Evolutionary conservation across 1,140 invertebrate genomes (phyloP).

Genomic region (Anoplolepis gracilipes): DNA sequence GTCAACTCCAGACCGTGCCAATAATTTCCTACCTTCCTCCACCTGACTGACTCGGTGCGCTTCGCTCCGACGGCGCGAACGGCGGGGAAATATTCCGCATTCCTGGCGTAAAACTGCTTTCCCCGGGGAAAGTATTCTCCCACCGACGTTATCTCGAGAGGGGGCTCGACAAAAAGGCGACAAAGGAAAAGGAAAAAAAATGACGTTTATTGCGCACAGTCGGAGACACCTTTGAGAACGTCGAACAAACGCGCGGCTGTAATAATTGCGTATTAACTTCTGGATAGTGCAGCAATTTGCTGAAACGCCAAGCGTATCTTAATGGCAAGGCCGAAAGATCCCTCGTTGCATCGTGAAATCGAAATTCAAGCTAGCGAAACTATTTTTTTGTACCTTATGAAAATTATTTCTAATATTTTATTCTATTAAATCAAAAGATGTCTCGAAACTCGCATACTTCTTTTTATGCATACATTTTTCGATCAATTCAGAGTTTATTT

Average conservation of each 20-base stretch:
- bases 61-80: constrained; percentile 29
- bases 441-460: not conserved
- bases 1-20: constrained; percentile 77
- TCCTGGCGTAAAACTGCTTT: not conserved
- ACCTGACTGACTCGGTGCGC: constrained; percentile 50
- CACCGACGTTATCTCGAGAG: constrained; percentile 11
- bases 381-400: not conserved
- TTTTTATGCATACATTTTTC: not conserved
- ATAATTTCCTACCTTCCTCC: constrained; percentile 75
- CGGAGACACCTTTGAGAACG: not conserved
- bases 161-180: not conserved
- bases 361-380: not conserved
- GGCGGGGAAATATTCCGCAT: constrained; percentile 40
- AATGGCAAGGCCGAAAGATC: too few species aligned
- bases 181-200: not conserved
- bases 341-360: not conserved
- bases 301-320: not conserved
- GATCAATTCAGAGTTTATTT: too few species aligned
- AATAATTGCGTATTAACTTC: constrained; percentile 45
- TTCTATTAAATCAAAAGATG: not conserved
- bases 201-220: constrained; percentile 28
- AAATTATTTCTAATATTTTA: not conserved
- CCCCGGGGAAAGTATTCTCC: constrained; percentile 33
- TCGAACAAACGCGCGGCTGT: not conserved
- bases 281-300: constrained; percentile 1